Evolutionary conservation across 2,113 vertebrate genomes (phyloP), one percentile per base, ranked within the genome.

Genomic region (Tachuris rubrigastra): DNA sequence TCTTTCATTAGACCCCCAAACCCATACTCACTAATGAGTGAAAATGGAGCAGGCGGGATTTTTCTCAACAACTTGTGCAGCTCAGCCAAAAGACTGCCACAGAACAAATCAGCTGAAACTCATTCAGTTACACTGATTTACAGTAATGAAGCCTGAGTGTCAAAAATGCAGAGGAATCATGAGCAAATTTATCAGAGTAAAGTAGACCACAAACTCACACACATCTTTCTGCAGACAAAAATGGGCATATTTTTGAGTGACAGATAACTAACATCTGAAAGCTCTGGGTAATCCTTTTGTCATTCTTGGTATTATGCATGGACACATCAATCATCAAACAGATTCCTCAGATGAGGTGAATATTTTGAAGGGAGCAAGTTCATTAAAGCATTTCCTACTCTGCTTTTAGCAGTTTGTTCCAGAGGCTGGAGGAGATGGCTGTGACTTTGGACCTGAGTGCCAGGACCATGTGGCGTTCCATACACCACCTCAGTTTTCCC

Each of bases 391-490:
- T 21, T 35, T 78, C 24, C 60, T 59, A 30, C 56, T 75, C 58
- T n/a, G n/a, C 35, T 83, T 63, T 92, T 47, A 84, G 76, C 14
- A 50, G 59, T 83, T 80, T 77, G 46, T 59, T 52, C 30, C 66
- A 42, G 39, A 69, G 33, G 39, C 47, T 84, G 56, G 46, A 71
- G 35, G 59, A 95, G 55, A 49, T 0, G 0, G 8, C 46, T 58
- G 31, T 79, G 72, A 37, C 42, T 16, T 72, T 28, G 39, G 50
- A 44, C 50, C 19, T 62, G 46, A 69, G 59, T 9, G n/a, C 55
- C 68, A 58, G 25, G 35, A 78, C 35, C 3, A 0, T 5, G 14
- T 47, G 46, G 39, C 0, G 0, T 44, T 78, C 58, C 22, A 25
- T n/a, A 63, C 28, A 58, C 31, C n/a, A 33, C 24, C 13, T 65